Base-by-base conservation (phyloP, 2,797 vertebrate species). In the Gobio occitaniae region DNA sequence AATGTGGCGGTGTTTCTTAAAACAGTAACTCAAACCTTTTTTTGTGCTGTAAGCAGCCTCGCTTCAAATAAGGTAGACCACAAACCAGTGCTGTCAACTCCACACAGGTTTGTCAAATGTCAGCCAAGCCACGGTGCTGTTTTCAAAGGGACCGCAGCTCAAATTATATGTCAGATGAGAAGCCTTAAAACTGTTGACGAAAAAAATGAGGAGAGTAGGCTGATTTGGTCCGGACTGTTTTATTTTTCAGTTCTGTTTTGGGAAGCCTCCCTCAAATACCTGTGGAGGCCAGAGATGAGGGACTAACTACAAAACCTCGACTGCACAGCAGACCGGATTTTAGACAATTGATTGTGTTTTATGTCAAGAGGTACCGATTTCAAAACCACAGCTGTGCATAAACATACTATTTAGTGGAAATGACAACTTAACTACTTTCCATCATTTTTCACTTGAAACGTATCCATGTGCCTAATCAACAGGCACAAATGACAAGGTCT, bases 101-200 rank as follows among this genome's bases (percentile, higher is more conserved):
- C 90, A 90, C 87, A 89, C 90, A 93, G 90, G 90, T 93, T 92
- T 90, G 88, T 89, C 88, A 91, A 91, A 92, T 90, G 91, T 92
- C 92, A 92, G 91, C 91, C 91, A 92, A 93, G 89, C 92, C 91
- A 88, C 89, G 80, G 80, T 83, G 87, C 86, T 76, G 83, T 87
- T 89, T 91, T 93, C 90, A 92, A 91, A 91, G 80, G 86, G 89
- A 91, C 91, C 91, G 82, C 91, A 91, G 84, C 77, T 71, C 77
- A 91, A 92, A 93, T 93, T 91, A 91, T 87, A 92, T 91, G 91
- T 92, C 90, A 93, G 89, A 86, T 79, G 90, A 93, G 92, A 92
- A 91, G 82, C 78, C 88, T 89, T 91, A 85, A 88, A 89, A 81
- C 78, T 84, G 69, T 79, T 78, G 71, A 66, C 61, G 78, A 77